A percentile compares a stretch with the other conserved stretches of the same genome.
phyloP scores from a whole-genome alignment of 1,140 invertebrate species.

The Spodoptera litura region DNA sequence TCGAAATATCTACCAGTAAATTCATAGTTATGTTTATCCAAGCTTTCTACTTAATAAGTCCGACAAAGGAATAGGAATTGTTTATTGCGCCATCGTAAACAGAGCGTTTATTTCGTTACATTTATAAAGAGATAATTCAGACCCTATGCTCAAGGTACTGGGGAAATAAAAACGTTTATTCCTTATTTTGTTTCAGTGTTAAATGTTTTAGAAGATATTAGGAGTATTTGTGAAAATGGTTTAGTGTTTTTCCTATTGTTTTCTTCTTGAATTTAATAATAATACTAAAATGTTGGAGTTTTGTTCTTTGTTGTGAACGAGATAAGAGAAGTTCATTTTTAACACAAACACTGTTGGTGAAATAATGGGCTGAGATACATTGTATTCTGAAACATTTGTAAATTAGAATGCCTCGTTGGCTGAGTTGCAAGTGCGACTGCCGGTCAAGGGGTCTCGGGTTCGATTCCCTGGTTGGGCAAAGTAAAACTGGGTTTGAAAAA shows the following conservation, averaged over 20 bases:
- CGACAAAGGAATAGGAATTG: conserved; percentile 38
- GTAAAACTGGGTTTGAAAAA: too few relatives aligned
- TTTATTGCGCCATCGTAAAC: conserved; percentile 46
- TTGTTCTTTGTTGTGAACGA: too few relatives aligned
- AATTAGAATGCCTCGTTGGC: too few relatives aligned
- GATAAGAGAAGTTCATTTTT: neutral
- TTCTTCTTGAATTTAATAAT: neutral
- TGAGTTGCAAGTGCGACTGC: too few relatives aligned
- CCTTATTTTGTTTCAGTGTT: conserved; percentile 9
- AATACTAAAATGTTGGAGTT: too few relatives aligned
- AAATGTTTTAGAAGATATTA: conserved; percentile 15
- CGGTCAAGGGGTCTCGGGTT: too few relatives aligned
- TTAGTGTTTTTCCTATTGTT: neutral
- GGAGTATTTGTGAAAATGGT: conserved; percentile 1
- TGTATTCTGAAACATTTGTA: too few relatives aligned
- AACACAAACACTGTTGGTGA: neutral
- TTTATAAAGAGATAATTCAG: conserved; percentile 42
- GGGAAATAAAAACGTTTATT: conserved; percentile 21
- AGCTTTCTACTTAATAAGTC: conserved; percentile 73
- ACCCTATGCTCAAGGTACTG: conserved; percentile 13
- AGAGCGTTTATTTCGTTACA: conserved; percentile 39
- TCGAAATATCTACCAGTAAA: conserved; percentile 2
- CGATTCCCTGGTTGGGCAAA: too few relatives aligned
- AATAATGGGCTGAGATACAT: too few relatives aligned
- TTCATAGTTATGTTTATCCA: conserved; percentile 59